These are phyloP conservation scores for Lithobates sylvaticus DNA, from an alignment of 2,797 vertebrate species.

Conservation along the genomic window DNA sequence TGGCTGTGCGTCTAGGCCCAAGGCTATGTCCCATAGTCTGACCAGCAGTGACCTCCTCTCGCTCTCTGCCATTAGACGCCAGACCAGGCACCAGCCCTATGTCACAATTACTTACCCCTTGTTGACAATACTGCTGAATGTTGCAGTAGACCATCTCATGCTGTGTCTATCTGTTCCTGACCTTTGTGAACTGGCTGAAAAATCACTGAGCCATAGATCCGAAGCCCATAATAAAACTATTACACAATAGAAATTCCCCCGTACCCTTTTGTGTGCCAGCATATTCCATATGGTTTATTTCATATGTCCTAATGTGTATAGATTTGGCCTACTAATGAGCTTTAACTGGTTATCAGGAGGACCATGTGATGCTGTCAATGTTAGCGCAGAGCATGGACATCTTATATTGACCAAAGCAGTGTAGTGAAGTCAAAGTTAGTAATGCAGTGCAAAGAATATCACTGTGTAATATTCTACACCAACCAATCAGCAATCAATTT, in stretches of 20 bases:
- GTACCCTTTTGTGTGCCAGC: neutral
- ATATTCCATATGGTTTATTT: constrained; percentile 43
- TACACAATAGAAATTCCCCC: constrained; percentile 15
- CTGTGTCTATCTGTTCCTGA: constrained; percentile 75
- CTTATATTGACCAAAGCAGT: neutral
- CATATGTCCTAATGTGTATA: constrained; percentile 20
- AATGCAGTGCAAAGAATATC: too few relatives aligned
- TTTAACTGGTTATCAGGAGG: neutral
- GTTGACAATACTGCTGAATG: constrained; percentile 76
- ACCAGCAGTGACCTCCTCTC: constrained; percentile 75
- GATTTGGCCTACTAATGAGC: constrained; percentile 12
- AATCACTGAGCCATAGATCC: constrained; percentile 69
- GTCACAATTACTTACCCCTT: constrained; percentile 72
- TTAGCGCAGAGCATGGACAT: neutral
- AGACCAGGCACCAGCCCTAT: constrained; percentile 69
- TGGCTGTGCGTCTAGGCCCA: constrained; percentile 74
- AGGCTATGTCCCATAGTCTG: constrained; percentile 80
- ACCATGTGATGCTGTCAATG: neutral
- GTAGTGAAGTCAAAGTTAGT: neutral
- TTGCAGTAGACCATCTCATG: constrained; percentile 75
- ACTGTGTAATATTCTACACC: too few relatives aligned
- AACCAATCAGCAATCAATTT: too few relatives aligned
- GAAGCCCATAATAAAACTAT: constrained; percentile 53
- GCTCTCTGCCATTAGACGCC: constrained; percentile 50
- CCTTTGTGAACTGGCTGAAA: constrained; percentile 70